Conservation (phyloP, 2,888 invertebrate genomes). For the Hirudinaria manillensis region DNA sequence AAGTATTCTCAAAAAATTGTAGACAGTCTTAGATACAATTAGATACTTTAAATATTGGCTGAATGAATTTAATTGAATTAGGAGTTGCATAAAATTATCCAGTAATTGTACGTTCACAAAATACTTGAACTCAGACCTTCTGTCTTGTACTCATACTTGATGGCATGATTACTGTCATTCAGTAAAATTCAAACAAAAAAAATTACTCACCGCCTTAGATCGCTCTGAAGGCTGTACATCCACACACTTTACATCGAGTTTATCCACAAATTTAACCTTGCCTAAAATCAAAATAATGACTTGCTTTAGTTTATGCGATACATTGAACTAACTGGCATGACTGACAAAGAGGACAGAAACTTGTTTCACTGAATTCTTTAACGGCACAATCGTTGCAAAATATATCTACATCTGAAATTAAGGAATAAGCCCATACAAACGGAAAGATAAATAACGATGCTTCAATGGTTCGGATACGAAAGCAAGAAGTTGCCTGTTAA, state of each 20-base stretch:
- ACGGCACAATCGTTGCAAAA: constrained; percentile 19
- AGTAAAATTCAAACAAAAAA: too few relatives aligned
- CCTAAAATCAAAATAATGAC: constrained; percentile 11
- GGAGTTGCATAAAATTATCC: too few relatives aligned
- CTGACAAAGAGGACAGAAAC: constrained; percentile 19
- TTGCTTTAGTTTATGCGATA: neutral
- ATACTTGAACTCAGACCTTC: too few relatives aligned
- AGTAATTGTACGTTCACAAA: too few relatives aligned
- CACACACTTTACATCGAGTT: constrained; percentile 19
- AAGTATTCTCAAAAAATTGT: neutral
- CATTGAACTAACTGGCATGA: neutral
- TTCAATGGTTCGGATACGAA: constrained; percentile 5
- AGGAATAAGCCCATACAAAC: neutral
- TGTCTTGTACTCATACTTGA: too few relatives aligned
- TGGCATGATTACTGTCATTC: too few relatives aligned
- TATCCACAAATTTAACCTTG: constrained; percentile 6
- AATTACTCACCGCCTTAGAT: constrained; percentile 9
- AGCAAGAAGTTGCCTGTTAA: constrained; percentile 20
- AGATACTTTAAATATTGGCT: too few relatives aligned
- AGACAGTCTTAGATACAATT: neutral
- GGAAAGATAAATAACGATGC: neutral
- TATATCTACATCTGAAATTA: constrained; percentile 7
- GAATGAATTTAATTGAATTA: too few relatives aligned
- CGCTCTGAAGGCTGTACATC: constrained; percentile 16
- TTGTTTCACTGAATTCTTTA: constrained; percentile 17